Evolutionary conservation across 2,797 vertebrate species (phyloP), one percentile per base, ranked within the genome.

Genomic region (Ptychadena robeensis): DNA sequence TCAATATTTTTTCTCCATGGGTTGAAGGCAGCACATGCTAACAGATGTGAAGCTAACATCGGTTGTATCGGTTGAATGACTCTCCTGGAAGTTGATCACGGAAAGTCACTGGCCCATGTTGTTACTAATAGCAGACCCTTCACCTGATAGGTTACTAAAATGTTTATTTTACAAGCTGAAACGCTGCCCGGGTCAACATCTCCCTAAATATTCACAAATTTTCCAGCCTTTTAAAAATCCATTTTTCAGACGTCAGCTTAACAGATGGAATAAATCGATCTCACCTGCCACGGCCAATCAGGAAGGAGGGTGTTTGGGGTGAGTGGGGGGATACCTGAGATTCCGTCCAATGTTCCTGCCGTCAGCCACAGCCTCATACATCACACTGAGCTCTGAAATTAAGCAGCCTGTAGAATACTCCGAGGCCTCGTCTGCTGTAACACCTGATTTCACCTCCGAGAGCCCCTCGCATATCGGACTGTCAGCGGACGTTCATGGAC

Each of bases 331-430:
- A 86, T 82, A 81, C 78, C 78, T 81, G 89, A 92, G 88, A 89
- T 89, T 88, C 63, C 71, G 84, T 86, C 73, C 85, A 82, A 25
- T 68, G 73, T 70, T 68, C 65, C 76, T 9, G 25, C 4, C 37
- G 85, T 79, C 91, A 90, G 85, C 88, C 91, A 82, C 89, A 86
- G 91, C 89, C 90, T 90, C 89, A 93, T 94, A 89, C 90, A 93
- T 94, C 94, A 94, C 86, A 0, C 40, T 82, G 89, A 89, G 87
- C 85, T 83, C 89, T 91, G 90, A 5, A 12, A 91, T 92, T 2
- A 86, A 87, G 90, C 88, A 73, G 70, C 85, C 73, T 31, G 75
- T n/a, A 85, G 79, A 90, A 91, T 90, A 80, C 92, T 88, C 88
- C 48, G 57, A 85, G 89, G 90, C 87, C 87, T 90, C 88, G 53